Base-by-base conservation (phyloP, 1,140 invertebrate genomes). In the Ceratina australensis region DNA sequence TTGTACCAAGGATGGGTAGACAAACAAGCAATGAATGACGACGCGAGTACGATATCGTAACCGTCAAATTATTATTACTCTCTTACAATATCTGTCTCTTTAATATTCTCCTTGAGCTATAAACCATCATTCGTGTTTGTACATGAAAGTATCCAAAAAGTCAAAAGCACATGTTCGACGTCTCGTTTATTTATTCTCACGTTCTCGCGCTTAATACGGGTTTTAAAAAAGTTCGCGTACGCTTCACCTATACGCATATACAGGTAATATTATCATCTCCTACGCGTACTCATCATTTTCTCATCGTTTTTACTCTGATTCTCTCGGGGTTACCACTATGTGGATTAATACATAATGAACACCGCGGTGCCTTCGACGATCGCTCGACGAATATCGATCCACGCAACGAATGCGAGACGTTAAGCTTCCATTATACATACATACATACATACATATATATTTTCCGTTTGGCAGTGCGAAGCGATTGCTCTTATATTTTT, bases 41-140 rank as follows among this genome's bases (percentile, higher is more conserved):
- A 24, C 10, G 47, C 50, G 33, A 42, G 66, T 78, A 76, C 64
- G 79, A 84, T 84, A 82, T 85, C 72, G 84, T 77, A 84, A 84
- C 74, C 80, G 84, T 80, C 71, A 82, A 85, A 85, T 85, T 85
- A 85, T 84, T 85, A 85, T 85, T 85, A 85, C 83, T 85, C 76
- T 84, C 80, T 79, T 85, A 85, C 84, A 85, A 77, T 85, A 82
- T 84, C 83, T 83, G 79, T 84, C 82, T 84, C 72, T 84, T 80
- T 84, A 83, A 83, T 83, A 72, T 85, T 81, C 61, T 81, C 61
- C 61, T 84, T 79, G 79, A 81, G 75, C 82, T 84, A 85, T 81
- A 84, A 84, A 84, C 57, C 79, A 50, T 77, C 82, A 65, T 85
- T 72, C 67, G 78, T 76, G 79, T 85, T 85, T 85, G 83, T 85